These are phyloP conservation scores for Lophura nycthemera DNA, from an alignment of 2,113 vertebrate genomes.

Conservation along the genomic window DNA sequence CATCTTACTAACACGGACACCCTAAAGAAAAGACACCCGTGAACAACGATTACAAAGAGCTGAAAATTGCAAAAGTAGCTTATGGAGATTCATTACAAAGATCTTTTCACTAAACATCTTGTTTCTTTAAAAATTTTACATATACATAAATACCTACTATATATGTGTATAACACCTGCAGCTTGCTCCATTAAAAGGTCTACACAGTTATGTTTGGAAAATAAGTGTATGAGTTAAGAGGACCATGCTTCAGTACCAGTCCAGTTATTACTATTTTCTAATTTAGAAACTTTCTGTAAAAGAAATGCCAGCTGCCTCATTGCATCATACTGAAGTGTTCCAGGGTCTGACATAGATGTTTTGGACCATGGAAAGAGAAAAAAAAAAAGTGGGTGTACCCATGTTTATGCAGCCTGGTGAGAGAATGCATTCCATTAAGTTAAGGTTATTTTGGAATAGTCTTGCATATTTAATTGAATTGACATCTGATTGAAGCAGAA, in stretches of 20 bases:
- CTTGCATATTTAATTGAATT: conserved; percentile 21
- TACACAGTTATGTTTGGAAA: neutral
- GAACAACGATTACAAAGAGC: conserved; percentile 23
- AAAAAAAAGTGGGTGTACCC: conserved; percentile 44
- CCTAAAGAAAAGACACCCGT: conserved; percentile 41
- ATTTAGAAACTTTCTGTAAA: conserved; percentile 33
- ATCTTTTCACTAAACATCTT: conserved; percentile 3
- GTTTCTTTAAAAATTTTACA: neutral
- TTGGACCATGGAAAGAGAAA: conserved; percentile 16
- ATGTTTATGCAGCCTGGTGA: conserved; percentile 45
- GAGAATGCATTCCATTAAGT: conserved; percentile 41
- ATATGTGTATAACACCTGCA: neutral
- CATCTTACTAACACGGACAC: conserved; percentile 1
- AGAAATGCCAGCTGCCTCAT: conserved; percentile 51
- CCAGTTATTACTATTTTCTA: conserved; percentile 31
- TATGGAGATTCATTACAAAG: neutral
- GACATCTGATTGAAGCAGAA: neutral
- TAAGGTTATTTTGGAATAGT: conserved; percentile 52
- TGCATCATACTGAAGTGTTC: conserved; percentile 40
- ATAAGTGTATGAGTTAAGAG: neutral
- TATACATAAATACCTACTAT: neutral
- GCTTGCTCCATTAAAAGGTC: neutral
- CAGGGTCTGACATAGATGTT: conserved; percentile 59
- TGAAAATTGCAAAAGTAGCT: conserved; percentile 36
- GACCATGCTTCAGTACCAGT: neutral